Base-by-base conservation (phyloP, 2,797 vertebrate species). In the Florisuga fusca region DNA sequence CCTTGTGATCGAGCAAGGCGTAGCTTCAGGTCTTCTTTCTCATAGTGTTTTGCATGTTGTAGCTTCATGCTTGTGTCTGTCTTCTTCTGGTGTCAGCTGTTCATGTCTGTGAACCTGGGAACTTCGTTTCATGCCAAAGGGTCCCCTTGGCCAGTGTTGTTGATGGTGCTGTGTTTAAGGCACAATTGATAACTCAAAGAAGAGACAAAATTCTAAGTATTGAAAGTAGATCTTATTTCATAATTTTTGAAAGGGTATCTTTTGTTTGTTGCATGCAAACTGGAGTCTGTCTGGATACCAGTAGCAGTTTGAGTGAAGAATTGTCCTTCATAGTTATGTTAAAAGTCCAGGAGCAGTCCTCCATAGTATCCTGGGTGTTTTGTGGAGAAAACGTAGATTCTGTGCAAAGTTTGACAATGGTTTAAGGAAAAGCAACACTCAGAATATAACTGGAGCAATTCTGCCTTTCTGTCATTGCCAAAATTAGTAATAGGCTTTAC, bases 401-500 rank as follows among this genome's bases (percentile, higher is more conserved):
- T 74, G 25, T 71, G 53, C 43, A 33, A 76, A 83, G 57, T 91
- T 86, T 26, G 61, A 54, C 13, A 50, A 29, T 15, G 34, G 51
- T 55, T 88, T 62, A 69, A 84, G 64, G 25, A 80, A 89, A 80
- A 75, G 1, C 18, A 74, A 13, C 43, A 22, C 29, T 31, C 29
- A 27, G 45, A 34, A 21, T 72, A 31, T 84, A 84, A 55, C 18
- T 77, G 71, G 66, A 89, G 43, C n/a, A 89, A 84, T 78, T 75
- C 75, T 76, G 38, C 62, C 21, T 88, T 92, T 90, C 26, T 64
- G 3, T 74, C 6, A 2, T 31, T 93, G 77, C 43, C 58, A 81
- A n/a, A 86, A 90, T 91, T 62, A 90, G 12, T 85, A 63, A 26
- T 67, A 41, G 54, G 57, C 66, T 38, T 87, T 94, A 31, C 46